phyloP scores from a whole-genome alignment of 2,797 vertebrate genomes.

The Malurus splendens region DNA sequence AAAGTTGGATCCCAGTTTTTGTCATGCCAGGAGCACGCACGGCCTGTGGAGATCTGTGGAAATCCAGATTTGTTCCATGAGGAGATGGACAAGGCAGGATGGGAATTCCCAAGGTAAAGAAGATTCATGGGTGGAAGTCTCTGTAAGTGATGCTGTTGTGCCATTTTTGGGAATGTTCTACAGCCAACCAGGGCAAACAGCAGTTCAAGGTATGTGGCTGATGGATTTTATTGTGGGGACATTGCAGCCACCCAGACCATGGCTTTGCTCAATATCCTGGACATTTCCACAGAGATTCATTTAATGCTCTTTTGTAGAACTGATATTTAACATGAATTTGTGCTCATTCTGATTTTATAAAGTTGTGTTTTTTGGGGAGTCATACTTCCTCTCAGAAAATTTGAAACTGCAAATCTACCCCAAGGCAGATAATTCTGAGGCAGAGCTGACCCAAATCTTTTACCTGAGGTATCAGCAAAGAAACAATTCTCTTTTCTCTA shows the following conservation, averaged over 20 bases:
- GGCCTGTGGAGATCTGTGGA: fast-evolving
- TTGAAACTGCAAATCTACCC: background rate
- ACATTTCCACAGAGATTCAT: background rate
- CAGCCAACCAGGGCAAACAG: background rate
- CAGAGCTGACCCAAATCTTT: background rate
- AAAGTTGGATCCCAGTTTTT: fast-evolving
- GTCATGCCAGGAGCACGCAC: fast-evolving
- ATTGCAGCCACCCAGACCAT: fast-evolving
- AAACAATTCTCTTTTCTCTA: background rate
- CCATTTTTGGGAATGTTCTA: background rate
- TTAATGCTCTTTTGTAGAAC: no score
- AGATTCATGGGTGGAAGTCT: background rate
- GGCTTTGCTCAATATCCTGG: background rate
- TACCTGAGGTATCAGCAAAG: background rate
- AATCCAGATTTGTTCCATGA: background rate
- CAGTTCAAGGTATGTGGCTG: fast-evolving
- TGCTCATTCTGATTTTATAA: background rate
- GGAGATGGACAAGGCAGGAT: background rate
- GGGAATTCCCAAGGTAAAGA: background rate
- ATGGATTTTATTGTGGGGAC: background rate
- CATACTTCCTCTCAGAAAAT: background rate
- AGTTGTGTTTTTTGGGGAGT: background rate
- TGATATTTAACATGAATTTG: background rate
- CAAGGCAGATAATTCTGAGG: background rate
- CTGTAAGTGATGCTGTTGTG: background rate